Conservation (phyloP, 1,140 invertebrate genomes). For the Leptopilina clavipes region DNA sequence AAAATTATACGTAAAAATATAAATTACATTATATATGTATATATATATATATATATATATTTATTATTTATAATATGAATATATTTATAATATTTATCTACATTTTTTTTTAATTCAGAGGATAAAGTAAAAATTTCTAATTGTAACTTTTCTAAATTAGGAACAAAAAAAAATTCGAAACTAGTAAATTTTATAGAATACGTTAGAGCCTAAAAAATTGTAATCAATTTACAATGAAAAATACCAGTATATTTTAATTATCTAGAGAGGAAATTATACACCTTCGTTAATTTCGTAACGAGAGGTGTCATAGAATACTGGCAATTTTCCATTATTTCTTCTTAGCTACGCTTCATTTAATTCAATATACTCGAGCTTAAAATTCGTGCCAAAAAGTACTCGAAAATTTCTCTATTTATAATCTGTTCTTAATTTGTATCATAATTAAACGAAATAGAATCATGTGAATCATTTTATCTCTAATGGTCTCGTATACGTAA, state of each 20-base stretch:
- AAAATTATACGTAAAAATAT: too few species aligned
- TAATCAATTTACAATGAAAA: background rate
- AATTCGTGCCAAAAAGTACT: background rate
- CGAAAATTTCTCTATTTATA: background rate
- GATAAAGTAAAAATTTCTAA: too few species aligned
- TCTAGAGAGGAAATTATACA: background rate
- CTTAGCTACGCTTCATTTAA: background rate
- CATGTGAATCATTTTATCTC: background rate
- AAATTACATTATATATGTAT: too few species aligned
- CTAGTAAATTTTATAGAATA: too few species aligned
- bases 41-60: too few species aligned
- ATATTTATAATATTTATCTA: too few species aligned
- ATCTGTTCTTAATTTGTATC: background rate
- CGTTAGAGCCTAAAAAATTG: background rate
- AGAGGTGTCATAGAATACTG: background rate
- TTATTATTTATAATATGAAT: too few species aligned
- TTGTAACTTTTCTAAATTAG: too few species aligned
- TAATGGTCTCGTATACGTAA: background rate
- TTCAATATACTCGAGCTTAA: background rate
- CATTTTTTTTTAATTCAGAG: too few species aligned
- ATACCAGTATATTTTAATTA: background rate
- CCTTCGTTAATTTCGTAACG: background rate
- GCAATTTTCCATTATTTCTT: conserved; percentile 18
- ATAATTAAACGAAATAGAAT: background rate
- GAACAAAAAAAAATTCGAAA: too few species aligned